Base-by-base conservation (phyloP, 2,113 vertebrate genomes). In the Thryonomys swinderianus region DNA sequence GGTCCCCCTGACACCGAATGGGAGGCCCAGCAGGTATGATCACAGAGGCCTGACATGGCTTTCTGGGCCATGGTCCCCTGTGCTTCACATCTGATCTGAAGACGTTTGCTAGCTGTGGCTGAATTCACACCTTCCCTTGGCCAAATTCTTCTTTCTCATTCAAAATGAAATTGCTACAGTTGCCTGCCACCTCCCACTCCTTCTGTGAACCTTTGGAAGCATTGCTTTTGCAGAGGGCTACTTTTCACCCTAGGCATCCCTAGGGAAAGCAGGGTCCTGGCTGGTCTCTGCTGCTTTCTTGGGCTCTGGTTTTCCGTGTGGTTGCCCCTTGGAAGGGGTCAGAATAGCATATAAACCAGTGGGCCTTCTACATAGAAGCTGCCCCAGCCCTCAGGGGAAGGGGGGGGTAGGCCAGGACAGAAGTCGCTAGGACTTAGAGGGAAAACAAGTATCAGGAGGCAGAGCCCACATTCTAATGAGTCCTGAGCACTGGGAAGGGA, bases 71-170 rank as follows among this genome's bases (percentile, higher is more conserved):
- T 25, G 61, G 62, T 18, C 81, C 1, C 6, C 21, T 45, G 42
- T 3, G 1, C 14, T 42, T 53, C 37, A 55, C n/a, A 9, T 30
- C 45, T 48, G 3, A 83, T 42, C 11, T 51, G 48, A 64, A 61
- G 59, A 16, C 25, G 32, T 48, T 76, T 86, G 30, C 57, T 64
- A 45, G 16, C 1, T 30, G 55, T n/a, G n/a, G 45, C 6, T 20
- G 42, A 87, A 51, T 34, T 27, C 40, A 34, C 23, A 32, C 21
- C 40, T 53, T 69, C 32, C 42, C 20, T 45, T 37, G 48, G 83
- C 62, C 79, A 76, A 66, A 84, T 13, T 55, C 55, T 4, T 80
- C 67, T 84, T 78, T 91, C 57, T 90, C 40, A 93, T 82, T 82
- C 53, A 83, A 90, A 64, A 37, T 20, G 12, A 53, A 67, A 81